These are phyloP conservation scores for Standfussiana lucernea DNA, from an alignment of 2,888 invertebrate species.

Conservation along the genomic window DNA sequence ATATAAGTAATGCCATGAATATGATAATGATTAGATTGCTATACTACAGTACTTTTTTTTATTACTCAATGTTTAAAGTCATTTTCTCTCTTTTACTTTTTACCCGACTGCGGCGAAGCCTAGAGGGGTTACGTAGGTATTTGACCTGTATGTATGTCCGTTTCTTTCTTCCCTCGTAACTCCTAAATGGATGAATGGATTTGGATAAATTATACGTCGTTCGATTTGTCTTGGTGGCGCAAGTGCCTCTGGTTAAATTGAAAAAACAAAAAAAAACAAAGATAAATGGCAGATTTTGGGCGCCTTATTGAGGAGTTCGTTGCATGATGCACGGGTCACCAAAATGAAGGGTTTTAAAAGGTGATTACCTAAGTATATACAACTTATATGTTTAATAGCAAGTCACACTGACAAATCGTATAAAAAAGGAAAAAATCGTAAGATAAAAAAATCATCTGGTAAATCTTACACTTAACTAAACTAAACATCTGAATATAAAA, in stretches of 20 bases:
- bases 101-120: not conserved
- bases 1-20: conserved; percentile 14
- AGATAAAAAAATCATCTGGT: not conserved
- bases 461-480: not conserved
- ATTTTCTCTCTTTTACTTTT: not conserved
- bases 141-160: too few relatives aligned
- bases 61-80: not conserved
- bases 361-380: too few relatives aligned
- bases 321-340: too few relatives aligned
- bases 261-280: not conserved
- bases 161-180: too few relatives aligned
- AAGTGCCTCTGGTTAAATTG: not conserved
- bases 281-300: not conserved
- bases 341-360: too few relatives aligned
- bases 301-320: too few relatives aligned
- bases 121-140: too few relatives aligned
- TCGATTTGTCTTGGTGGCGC: not conserved
- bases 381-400: too few relatives aligned
- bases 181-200: too few relatives aligned
- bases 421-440: not conserved
- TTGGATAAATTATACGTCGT: too few relatives aligned
- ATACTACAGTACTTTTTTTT: conserved; percentile 14
- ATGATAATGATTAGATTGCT: conserved; percentile 46
- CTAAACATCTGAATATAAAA: not conserved
- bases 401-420: too few relatives aligned